Percentiles rank a stretch among this genome's conserved stretches.
These are phyloP conservation scores for Solenopsis invicta DNA, from an alignment of 1,140 invertebrate genomes.

Conservation along the genomic window DNA sequence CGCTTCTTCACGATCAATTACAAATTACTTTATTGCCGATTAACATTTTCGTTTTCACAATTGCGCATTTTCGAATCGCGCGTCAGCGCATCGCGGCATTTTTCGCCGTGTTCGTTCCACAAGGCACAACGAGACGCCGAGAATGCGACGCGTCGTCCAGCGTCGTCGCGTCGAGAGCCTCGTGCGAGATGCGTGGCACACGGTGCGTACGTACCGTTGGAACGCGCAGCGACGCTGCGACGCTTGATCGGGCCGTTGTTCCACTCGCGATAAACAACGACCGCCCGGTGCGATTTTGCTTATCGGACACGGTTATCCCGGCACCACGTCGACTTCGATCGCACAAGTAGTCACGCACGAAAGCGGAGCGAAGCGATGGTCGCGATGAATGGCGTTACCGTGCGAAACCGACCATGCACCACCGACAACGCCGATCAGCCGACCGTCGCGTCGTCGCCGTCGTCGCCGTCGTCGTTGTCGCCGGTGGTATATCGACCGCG, in stretches of 20 bases:
- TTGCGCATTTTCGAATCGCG: background rate
- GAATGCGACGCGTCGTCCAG: no score
- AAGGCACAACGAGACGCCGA: no score
- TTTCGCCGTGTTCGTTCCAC: no score
- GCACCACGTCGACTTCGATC: background rate
- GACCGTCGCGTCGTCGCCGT: background rate
- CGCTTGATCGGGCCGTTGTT: background rate
- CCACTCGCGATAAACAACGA: background rate
- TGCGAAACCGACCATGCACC: no score
- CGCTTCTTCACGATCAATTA: background rate
- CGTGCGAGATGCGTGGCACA: background rate
- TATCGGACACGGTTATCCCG: background rate
- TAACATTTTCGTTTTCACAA: background rate
- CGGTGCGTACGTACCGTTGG: conserved; percentile 16
- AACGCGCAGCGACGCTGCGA: background rate
- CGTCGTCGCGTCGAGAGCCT: background rate
- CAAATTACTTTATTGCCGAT: background rate
- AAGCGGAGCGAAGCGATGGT: background rate
- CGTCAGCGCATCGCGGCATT: background rate
- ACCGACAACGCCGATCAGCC: background rate
- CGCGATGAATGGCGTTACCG: background rate
- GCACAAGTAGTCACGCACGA: background rate
- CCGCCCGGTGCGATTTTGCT: no score
- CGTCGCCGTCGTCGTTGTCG: no score
- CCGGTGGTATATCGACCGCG: background rate